Evolutionary conservation across 2,888 invertebrate species (phyloP), one percentile per base, ranked within the genome.

Genomic region (Pterobdella sp.): DNA sequence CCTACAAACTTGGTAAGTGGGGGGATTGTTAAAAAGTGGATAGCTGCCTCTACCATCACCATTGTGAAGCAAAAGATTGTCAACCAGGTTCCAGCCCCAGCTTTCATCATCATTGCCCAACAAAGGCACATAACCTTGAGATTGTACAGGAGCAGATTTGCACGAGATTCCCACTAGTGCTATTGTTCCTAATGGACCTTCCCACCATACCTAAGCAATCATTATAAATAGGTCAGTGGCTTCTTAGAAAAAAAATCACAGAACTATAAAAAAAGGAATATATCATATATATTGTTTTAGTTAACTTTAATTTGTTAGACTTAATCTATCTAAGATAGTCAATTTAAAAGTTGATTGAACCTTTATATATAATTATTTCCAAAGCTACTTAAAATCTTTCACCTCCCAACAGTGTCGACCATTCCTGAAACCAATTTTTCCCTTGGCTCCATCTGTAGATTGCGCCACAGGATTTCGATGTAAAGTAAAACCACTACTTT

Each of bases 51-150:
- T 92, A 77, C 91, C 90, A 85, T 94, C 92, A 72, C 96, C 96
- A 87, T 95, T 94, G 84, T 98, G 96, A 79, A 96, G 86, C 78
- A 97, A 88, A 85, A 92, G 90, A 87, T 96, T 97, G 86, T 97
- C 96, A 70, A 97, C 96, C 79, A 98, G 87, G 87, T 97, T 97
- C 97, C 97, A 98, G 22, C 97, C 97, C 97, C 97, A 98, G 81
- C 94, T 95, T 84, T 96, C 91, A 83, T 94, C 93, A 86, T 97
- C 94, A 3, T 92, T 91, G 37, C 97, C 97, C 76, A 97, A 86
- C 74, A 98, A 86, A 10, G 95, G 92, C 70, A 95, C 91, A 86
- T 98, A 98, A 73, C 97, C 96, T 80, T 91, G 92, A 84, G 93
- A 92, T 83, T 96, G 92, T 76, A 96, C 86, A 56, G 92, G 88